phyloP scores from a whole-genome alignment of 2,797 vertebrate genomes.

The Catostomus latipinnis region DNA sequence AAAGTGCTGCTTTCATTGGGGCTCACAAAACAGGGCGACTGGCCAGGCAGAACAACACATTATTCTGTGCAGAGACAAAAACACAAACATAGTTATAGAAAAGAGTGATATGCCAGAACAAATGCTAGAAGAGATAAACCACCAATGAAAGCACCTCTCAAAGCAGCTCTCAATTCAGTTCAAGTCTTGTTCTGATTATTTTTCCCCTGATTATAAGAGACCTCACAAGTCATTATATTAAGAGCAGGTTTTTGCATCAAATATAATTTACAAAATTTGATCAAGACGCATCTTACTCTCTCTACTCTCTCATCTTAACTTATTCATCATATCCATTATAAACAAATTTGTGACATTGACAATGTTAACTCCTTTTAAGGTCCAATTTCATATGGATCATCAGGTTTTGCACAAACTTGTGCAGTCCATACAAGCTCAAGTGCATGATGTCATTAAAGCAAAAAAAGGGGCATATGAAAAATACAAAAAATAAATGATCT shows the following conservation, averaged over 20 bases:
- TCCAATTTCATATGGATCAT: no score
- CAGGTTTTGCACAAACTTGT: no score
- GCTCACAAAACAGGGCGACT: slow-evolving; percentile 38
- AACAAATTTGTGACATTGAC: no score
- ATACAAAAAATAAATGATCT: no score
- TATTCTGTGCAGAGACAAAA: slow-evolving; percentile 17
- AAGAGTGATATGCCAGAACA: not conserved
- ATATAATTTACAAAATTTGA: slow-evolving; percentile 8
- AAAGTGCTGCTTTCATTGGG: slow-evolving; percentile 47
- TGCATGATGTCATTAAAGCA: no score
- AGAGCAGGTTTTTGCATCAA: not conserved
- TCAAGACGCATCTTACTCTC: slow-evolving; percentile 1
- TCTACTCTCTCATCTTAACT: not conserved
- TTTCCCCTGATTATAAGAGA: not conserved
- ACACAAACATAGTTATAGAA: slow-evolving; percentile 19
- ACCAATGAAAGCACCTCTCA: not conserved
- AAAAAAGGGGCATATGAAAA: no score
- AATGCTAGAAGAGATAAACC: not conserved
- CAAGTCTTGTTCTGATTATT: not conserved
- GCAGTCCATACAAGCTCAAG: no score
- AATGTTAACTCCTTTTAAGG: no score
- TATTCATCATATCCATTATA: not conserved
- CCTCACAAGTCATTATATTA: not conserved
- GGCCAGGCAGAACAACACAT: slow-evolving; percentile 29
- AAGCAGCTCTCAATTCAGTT: not conserved